These are phyloP conservation scores for Caenorhabditis sp. DNA, from an alignment of 2,888 invertebrate species.

Conservation along the genomic window DNA sequence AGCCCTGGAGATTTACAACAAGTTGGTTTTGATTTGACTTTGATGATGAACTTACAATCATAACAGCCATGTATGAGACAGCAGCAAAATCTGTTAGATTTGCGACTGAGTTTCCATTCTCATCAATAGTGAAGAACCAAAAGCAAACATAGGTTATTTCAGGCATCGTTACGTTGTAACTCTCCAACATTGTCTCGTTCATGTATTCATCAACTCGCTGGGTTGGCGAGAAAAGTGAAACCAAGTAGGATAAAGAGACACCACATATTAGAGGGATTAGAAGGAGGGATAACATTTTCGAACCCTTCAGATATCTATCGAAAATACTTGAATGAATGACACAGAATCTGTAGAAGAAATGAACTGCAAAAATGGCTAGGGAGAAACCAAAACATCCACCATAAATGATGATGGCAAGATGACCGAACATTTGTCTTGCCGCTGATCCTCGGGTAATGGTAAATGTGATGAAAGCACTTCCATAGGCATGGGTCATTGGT, in stretches of 20 bases:
- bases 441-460: not conserved
- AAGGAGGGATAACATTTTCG: slow-evolving; percentile 11
- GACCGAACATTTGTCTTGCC: not conserved
- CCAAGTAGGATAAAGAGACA: slow-evolving; percentile 13
- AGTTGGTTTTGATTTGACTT: no score
- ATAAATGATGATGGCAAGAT: not conserved
- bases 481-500: slow-evolving; percentile 11
- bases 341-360: slow-evolving; percentile 25
- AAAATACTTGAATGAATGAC: slow-evolving; percentile 2
- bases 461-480: slow-evolving; percentile 24
- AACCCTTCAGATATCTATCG: slow-evolving; percentile 2
- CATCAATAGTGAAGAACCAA: not conserved
- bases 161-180: slow-evolving; percentile 5
- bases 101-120: not conserved
- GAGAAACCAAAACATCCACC: slow-evolving; percentile 18
- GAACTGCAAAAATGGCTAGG: slow-evolving; percentile 20
- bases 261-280: slow-evolving; percentile 11
- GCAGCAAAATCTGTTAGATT: not conserved
- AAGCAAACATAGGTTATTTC: slow-evolving; percentile 23
- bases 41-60: slow-evolving; percentile 6
- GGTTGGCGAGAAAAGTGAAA: slow-evolving; percentile 12
- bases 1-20: not conserved
- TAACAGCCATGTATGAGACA: not conserved
- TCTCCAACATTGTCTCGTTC: slow-evolving; percentile 10
- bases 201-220: slow-evolving; percentile 23